Evolutionary conservation across 2,888 invertebrate genomes (phyloP).

Genomic region (Dendrolimus houi): DNA sequence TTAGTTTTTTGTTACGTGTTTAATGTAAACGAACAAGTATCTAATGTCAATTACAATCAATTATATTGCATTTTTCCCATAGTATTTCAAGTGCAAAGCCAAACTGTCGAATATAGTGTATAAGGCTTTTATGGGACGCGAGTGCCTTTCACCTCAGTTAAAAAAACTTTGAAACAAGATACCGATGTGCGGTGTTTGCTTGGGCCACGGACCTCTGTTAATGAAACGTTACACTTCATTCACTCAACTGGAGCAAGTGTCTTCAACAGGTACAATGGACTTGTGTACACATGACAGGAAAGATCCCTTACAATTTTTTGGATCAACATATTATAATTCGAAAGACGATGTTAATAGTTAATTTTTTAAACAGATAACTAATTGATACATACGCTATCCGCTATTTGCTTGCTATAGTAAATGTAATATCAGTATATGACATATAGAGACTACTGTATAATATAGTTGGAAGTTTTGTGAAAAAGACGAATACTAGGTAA

Average conservation of each 20-base stretch:
- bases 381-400: neutral
- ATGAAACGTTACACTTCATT: slow-evolving; percentile 64
- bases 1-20: no score
- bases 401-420: neutral
- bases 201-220: slow-evolving; percentile 48
- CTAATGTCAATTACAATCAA: no score
- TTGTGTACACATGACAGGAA: slow-evolving; percentile 15
- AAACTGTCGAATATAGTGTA: slow-evolving; percentile 58
- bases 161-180: slow-evolving; percentile 60
- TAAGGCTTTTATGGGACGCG: slow-evolving; percentile 66
- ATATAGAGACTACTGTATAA: no score
- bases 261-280: slow-evolving; percentile 26
- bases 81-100: slow-evolving; percentile 38
- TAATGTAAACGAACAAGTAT: no score
- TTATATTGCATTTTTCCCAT: no score
- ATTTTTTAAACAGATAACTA: neutral
- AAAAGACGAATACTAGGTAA: no score
- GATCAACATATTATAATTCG: neutral
- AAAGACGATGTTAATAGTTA: neutral
- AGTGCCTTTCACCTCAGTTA: slow-evolving; percentile 59
- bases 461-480: no score
- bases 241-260: slow-evolving; percentile 48
- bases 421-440: no score
- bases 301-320: neutral
- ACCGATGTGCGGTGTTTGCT: slow-evolving; percentile 55